Conservation (phyloP, 2,113 vertebrate species). For the Aplodontia rufa region DNA sequence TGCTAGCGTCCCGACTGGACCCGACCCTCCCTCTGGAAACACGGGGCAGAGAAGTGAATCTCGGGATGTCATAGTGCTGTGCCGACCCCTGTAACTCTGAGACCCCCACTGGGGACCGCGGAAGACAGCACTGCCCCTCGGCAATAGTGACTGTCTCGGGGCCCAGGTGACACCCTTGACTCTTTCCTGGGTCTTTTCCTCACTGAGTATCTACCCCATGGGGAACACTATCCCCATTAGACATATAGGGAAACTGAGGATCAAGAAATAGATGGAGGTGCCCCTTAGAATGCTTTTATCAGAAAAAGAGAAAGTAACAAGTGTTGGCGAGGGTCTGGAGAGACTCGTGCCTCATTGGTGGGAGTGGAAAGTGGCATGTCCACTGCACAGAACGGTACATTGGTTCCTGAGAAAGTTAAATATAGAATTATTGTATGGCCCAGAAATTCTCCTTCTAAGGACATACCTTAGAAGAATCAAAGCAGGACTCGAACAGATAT, state of each 20-base stretch:
- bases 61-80: fast-evolving
- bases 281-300: fast-evolving
- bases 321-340: background rate
- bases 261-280: background rate
- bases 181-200: background rate
- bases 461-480: background rate
- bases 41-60: background rate
- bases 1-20: too few species aligned
- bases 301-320: background rate
- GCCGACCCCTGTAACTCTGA: fast-evolving
- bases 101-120: fast-evolving
- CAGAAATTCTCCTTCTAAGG: fast-evolving
- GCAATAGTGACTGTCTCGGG: fast-evolving
- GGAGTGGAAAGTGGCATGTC: fast-evolving
- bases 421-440: background rate
- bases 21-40: background rate
- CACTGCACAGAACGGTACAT: fast-evolving
- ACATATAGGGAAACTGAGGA: background rate
- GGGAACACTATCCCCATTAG: background rate
- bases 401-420: background rate
- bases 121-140: background rate
- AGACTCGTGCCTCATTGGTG: fast-evolving
- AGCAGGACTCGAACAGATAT: too few species aligned
- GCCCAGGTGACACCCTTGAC: background rate
- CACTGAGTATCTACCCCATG: background rate